Base-by-base conservation (phyloP, 2,888 invertebrate species). In the Ctenicera cuprea region DNA sequence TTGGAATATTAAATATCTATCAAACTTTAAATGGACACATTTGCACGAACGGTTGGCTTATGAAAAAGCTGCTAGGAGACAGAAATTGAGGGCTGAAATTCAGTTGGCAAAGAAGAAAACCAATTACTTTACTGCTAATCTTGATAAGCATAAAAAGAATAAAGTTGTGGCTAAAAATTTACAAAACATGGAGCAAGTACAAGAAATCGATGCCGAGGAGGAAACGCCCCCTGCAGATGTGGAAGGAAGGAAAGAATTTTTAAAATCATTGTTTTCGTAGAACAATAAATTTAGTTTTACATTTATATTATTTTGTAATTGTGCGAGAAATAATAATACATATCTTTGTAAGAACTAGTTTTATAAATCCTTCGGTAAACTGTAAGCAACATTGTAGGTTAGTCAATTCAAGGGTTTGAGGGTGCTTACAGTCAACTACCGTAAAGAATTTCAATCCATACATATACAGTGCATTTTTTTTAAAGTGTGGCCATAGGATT, bases 1-100 rank as follows among this genome's bases (percentile, higher is more conserved):
- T 45, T 99, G 99, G 99, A 97, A 95, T 83, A 94, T 99, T 77
- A 99, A 98, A 86, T 99, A 98, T 86, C 90, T 99, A 77, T 94
- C 96, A 2, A 92, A 95, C 78, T 99, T 99, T 85, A 98, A 98
- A 87, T 99, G 99, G 99, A 90, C 93, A 30, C 98, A 99, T 87
- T 89, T 99, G 48, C 95, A 95, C 85, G 99, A 99, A 88, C 90
- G 97, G 79, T 88, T 99, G 79, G 95, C 95, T 1, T 98, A 97
- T 86, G 98, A 99, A 86, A 93, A 93, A 85, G 96, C 96, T 18
- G 95, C 96, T 0, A 93, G 94, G 81, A 93, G 94, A 83, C 97
- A 98, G 85, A 92, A 95, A 83, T 87, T 97, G 76, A 88, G 94
- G 78, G 92, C 94, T 0, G 98, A 98, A 88, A 94, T 98, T 69